Conservation (phyloP, 2,888 invertebrate species). For the Cataglyphis livida region DNA sequence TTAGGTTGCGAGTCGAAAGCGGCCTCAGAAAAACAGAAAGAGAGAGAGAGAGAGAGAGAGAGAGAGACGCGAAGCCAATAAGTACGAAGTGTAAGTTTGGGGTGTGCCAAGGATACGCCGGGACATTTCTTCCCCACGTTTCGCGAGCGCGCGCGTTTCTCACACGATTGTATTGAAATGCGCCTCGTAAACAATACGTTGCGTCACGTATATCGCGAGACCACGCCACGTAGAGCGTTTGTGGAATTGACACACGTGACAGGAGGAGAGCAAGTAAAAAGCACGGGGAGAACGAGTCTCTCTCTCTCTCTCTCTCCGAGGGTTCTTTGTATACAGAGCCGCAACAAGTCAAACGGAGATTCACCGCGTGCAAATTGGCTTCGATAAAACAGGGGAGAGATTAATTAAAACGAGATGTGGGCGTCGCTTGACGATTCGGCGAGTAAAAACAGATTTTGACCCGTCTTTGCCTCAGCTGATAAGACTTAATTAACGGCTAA, state of each 20-base stretch:
- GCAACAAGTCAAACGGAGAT: conserved; percentile 1
- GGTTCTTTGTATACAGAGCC: conserved; percentile 4
- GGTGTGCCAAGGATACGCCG: conserved; percentile 81
- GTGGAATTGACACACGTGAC: conserved; percentile 75
- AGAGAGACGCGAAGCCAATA: neutral
- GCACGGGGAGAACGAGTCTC: conserved; percentile 47
- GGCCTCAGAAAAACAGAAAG: conserved; percentile 16
- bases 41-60: no score
- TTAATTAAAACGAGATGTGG: neutral
- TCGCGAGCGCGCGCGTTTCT: conserved; percentile 69
- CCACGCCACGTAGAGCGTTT: conserved; percentile 54
- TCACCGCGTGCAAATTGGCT: neutral
- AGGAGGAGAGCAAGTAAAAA: conserved; percentile 63
- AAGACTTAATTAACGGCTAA: conserved; percentile 8
- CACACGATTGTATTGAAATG: conserved; percentile 84
- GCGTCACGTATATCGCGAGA: conserved; percentile 74
- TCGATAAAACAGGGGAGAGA: neutral
- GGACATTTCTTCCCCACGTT: conserved; percentile 79
- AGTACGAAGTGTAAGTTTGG: conserved; percentile 40
- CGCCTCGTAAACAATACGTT: conserved; percentile 83
- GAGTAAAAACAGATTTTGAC: neutral
- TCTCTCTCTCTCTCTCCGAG: neutral
- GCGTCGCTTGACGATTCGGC: neutral
- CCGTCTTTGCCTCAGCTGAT: neutral
- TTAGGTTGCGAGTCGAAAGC: conserved; percentile 32